Percentiles rank a stretch among this genome's conserved stretches.
Evolutionary conservation across 2,888 invertebrate species (phyloP).

Genomic region (Eupithecia centaureata): DNA sequence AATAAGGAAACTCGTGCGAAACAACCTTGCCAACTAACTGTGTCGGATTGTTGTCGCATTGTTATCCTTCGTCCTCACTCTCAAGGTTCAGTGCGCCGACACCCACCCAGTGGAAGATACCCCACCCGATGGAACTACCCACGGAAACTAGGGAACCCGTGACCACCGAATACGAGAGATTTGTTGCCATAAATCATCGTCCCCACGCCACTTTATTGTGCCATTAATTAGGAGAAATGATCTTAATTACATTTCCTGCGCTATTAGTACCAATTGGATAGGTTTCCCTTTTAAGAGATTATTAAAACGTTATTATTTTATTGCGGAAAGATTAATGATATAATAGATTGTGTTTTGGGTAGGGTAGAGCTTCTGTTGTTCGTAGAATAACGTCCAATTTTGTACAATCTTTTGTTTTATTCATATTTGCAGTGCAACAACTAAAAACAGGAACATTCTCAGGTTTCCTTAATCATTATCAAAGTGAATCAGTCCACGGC

Average conservation of each 20-base stretch:
- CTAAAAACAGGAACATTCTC: neutral
- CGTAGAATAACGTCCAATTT: neutral
- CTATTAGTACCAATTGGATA: conserved; percentile 25
- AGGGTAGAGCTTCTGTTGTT: neutral
- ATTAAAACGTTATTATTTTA: conserved; percentile 4
- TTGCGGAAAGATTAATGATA: neutral
- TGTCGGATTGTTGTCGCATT: conserved; percentile 8
- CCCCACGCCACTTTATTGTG: conserved; percentile 43
- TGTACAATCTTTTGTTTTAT: neutral
- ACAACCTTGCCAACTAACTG: conserved; percentile 1
- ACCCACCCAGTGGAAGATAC: conserved; percentile 5
- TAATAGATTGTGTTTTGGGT: conserved; percentile 1
- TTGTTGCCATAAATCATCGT: conserved; percentile 47
- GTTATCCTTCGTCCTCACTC: conserved; percentile 28
- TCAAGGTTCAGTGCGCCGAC: conserved; percentile 23
- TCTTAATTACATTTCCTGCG: conserved; percentile 32
- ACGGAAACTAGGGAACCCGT: conserved; percentile 9
- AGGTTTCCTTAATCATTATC: too few relatives aligned
- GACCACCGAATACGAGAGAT: conserved; percentile 32
- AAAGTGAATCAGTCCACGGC: too few relatives aligned
- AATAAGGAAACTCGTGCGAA: neutral
- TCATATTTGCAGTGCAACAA: neutral
- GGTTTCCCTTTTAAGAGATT: conserved; percentile 8
- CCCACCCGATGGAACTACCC: neutral
- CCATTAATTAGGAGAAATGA: conserved; percentile 51